These are phyloP conservation scores for Porites australiensis DNA, from an alignment of 64 coral and sea anemone genomes.

Conservation along the genomic window DNA sequence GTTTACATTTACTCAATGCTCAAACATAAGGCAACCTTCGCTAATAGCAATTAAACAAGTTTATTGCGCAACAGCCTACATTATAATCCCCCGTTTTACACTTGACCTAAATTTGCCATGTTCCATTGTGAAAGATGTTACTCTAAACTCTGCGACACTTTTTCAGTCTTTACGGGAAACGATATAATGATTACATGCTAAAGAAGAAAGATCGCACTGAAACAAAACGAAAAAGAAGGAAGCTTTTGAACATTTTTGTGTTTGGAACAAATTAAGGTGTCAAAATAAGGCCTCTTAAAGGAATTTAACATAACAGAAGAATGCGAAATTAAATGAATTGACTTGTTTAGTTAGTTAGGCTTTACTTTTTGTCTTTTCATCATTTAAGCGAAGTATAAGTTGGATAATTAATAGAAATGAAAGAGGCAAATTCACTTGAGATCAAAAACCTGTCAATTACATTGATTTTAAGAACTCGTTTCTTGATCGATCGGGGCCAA, in stretches of 20 bases:
- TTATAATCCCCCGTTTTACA: conserved; percentile 11
- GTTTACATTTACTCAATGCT: conserved; percentile 11
- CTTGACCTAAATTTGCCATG: conserved; percentile 11
- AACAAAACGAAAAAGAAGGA: not conserved
- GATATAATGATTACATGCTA: not conserved
- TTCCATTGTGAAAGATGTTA: not conserved
- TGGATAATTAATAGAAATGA: conserved; percentile 22
- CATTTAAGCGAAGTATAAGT: not conserved
- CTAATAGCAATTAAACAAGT: conserved; percentile 32
- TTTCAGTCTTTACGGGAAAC: not conserved
- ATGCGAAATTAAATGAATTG: not conserved
- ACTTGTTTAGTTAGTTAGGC: not conserved
- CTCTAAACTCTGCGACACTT: not conserved
- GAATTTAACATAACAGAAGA: conserved; percentile 46
- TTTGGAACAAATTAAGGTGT: not conserved
- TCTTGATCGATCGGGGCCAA: not conserved
- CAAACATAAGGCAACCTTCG: not conserved
- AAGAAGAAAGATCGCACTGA: not conserved
- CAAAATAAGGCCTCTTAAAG: conserved; percentile 13
- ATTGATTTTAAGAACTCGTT: not conserved
- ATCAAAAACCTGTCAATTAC: not conserved
- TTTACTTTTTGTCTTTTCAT: not conserved
- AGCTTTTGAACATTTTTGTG: not conserved
- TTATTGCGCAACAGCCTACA: conserved; percentile 4
- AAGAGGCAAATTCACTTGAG: not conserved